Base-by-base conservation (phyloP, 2,888 invertebrate species). In the Brachyptera risi region DNA sequence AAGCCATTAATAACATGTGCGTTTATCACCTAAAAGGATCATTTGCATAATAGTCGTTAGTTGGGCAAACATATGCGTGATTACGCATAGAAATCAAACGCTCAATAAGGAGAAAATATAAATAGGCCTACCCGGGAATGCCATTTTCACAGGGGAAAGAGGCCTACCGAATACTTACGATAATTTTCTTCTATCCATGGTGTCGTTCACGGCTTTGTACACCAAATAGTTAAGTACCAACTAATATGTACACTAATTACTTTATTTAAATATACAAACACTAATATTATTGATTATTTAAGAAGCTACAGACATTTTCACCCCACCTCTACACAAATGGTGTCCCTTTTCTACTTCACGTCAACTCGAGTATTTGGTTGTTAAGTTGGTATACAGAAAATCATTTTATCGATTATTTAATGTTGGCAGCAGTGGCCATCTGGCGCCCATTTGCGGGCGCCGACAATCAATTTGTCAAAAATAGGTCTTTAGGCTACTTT, bases 151-250 rank as follows among this genome's bases (percentile, higher is more conserved):
- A n/a, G n/a, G n/a, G n/a, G n/a, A n/a, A n/a, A n/a, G n/a, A n/a
- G n/a, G n/a, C n/a, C n/a, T n/a, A n/a, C n/a, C n/a, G n/a, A n/a
- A n/a, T 70, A 75, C 75, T 75, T 69, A 75, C 75, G 75, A 75
- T 69, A 74, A 71, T 73, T 74, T 74, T 71, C 75, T 71, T 66
- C 69, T 72, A 63, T 75, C 74, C 75, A 75, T 75, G 37, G 31
- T 27, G 15, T 23, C 57, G 40, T 42, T n/a, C n/a, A 49, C 54
- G 37, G 19, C 50, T 57, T 31, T 23, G 35, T 57, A 61, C 50
- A 58, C 49, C 3, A 23, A 54, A 54, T 17, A 35, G 17, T 54
- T 15, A 4, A 31, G 9, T 31, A 37, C 37, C 21, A 21, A 17
- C 37, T 21, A 37, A 15, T 54, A 54, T 37, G 37, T 37, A 59